phyloP scores from a whole-genome alignment of 2,888 invertebrate genomes.

The Cosmorhoe ocellata region DNA sequence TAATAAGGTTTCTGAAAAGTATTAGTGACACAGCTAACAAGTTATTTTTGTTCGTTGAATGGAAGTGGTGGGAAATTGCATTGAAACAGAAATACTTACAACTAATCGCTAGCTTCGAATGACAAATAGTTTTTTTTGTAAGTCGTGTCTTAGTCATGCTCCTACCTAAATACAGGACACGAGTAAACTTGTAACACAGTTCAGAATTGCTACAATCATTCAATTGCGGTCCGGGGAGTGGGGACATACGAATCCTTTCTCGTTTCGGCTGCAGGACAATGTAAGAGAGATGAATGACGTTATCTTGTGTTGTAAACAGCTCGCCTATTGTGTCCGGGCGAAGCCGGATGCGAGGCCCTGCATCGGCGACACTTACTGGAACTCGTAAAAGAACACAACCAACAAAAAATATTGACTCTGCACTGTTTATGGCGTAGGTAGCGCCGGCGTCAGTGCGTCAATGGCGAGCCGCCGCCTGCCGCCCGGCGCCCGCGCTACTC shows the following conservation, averaged over 20 bases:
- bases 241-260: neutral
- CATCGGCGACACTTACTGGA: constrained; percentile 28
- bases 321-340: neutral
- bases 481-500: no score
- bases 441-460: constrained; percentile 34
- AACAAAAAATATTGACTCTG: constrained; percentile 22
- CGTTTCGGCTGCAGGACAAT: neutral
- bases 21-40: no score
- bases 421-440: constrained; percentile 15
- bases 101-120: no score
- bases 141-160: neutral
- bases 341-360: constrained; percentile 26
- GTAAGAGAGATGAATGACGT: constrained; percentile 21
- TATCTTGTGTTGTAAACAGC: constrained; percentile 21
- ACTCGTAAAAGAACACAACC: constrained; percentile 21
- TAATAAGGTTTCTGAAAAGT: no score
- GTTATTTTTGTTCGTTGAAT: no score
- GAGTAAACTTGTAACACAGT: neutral
- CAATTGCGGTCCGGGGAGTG: neutral
- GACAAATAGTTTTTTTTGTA: no score
- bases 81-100: no score
- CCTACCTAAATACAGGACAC: neutral
- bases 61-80: no score
- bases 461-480: constrained; percentile 8
- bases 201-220: constrained; percentile 2